Conservation (phyloP, 1,140 invertebrate genomes). For the Harpegnathos saltator region DNA sequence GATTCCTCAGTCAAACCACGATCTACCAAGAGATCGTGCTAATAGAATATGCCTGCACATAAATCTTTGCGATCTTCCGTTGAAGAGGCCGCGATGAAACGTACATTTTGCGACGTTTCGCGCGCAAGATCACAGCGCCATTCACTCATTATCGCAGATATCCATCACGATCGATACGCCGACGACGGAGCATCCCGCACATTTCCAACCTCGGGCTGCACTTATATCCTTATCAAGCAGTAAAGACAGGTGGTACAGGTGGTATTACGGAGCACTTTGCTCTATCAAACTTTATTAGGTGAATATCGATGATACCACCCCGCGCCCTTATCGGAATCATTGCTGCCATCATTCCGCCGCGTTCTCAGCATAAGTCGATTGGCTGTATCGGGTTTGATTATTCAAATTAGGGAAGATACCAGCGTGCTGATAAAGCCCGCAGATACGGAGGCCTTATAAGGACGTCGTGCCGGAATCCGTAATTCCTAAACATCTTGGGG, state of each 20-base stretch:
- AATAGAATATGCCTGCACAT: neutral
- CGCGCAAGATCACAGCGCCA: slow-evolving; percentile 2
- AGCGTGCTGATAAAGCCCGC: slow-evolving; percentile 47
- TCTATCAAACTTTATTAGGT: slow-evolving; percentile 50
- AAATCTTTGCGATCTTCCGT: neutral
- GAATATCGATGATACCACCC: neutral
- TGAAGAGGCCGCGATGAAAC: slow-evolving; percentile 5
- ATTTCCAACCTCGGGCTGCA: neutral
- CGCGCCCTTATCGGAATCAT: slow-evolving; percentile 44
- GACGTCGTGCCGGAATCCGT: slow-evolving; percentile 18
- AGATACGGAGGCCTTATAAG: slow-evolving; percentile 16
- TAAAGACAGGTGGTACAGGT: slow-evolving; percentile 35
- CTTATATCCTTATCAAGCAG: slow-evolving; percentile 50
- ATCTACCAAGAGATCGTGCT: neutral
- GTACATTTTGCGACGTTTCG: slow-evolving; percentile 14
- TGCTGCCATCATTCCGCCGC: slow-evolving; percentile 22
- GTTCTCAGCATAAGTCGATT: slow-evolving; percentile 1
- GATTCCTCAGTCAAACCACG: neutral
- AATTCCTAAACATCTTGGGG: slow-evolving; percentile 55
- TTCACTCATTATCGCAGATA: slow-evolving; percentile 37
- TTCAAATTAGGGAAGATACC: slow-evolving; percentile 65
- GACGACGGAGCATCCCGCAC: neutral
- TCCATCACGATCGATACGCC: slow-evolving; percentile 25
- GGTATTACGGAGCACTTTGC: slow-evolving; percentile 24
- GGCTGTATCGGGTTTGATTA: slow-evolving; percentile 57